Conservation (phyloP, 2,113 vertebrate genomes). For the Upupa epops region DNA sequence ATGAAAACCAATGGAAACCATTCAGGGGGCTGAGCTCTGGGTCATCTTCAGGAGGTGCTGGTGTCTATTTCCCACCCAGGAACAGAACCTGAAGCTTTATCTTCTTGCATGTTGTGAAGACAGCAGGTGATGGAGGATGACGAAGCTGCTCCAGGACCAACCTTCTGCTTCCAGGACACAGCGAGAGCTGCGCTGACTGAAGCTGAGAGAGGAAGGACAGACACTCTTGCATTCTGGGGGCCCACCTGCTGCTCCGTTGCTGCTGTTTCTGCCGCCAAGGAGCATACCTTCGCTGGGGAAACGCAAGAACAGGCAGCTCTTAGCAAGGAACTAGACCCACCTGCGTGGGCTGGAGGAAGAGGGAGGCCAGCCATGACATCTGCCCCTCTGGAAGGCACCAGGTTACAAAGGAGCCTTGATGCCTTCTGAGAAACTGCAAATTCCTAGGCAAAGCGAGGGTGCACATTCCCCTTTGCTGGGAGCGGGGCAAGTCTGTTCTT, state of each 20-base stretch:
- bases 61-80: neutral
- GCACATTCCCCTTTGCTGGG: neutral
- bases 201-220: neutral
- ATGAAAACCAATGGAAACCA: fast-evolving
- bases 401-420: neutral
- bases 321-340: neutral
- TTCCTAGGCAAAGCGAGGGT: neutral
- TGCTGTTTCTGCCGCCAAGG: neutral
- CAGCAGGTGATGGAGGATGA: too few relatives aligned
- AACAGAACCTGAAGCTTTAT: too few relatives aligned
- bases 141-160: neutral
- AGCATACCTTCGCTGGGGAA: constrained; percentile 44
- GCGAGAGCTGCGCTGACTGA: fast-evolving
- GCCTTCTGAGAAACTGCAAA: constrained; percentile 16
- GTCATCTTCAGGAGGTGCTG: neutral
- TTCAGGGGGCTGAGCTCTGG: neutral
- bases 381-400: neutral
- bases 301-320: constrained; percentile 4
- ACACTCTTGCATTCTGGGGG: neutral
- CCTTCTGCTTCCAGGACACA: neutral
- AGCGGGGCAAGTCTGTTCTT: constrained; percentile 61
- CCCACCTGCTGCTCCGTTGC: constrained; percentile 7
- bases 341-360: constrained; percentile 18
- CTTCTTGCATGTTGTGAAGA: too few relatives aligned
- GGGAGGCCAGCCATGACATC: constrained; percentile 24